Conservation (phyloP, 2,797 vertebrate species). For the Rhinella marina region DNA sequence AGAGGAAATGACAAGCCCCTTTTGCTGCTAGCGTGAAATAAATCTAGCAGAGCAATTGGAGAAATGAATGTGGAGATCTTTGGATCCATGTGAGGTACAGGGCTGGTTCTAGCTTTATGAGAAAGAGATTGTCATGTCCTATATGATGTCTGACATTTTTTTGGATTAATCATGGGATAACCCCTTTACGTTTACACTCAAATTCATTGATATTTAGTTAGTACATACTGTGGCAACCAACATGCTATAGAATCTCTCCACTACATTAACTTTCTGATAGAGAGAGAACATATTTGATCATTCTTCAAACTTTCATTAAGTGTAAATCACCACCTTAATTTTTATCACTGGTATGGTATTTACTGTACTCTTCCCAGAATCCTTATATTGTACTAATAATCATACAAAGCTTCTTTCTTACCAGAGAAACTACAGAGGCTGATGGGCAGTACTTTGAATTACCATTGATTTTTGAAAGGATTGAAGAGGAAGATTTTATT, state of each 20-base stretch:
- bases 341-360: not conserved
- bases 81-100: too few relatives aligned
- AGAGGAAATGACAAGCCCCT: too few relatives aligned
- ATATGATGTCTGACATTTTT: too few relatives aligned
- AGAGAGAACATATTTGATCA: not conserved
- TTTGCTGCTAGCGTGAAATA: too few relatives aligned
- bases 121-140: too few relatives aligned
- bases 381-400: not conserved
- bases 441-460: constrained; percentile 80
- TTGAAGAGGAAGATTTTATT: constrained; percentile 78
- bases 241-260: not conserved
- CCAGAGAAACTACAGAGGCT: constrained; percentile 78
- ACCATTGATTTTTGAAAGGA: constrained; percentile 75
- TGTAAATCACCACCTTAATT: not conserved
- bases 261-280: not conserved
- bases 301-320: not conserved
- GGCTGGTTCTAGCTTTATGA: too few relatives aligned
- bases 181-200: too few relatives aligned
- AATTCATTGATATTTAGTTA: not conserved
- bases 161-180: too few relatives aligned
- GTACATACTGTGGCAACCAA: not conserved
- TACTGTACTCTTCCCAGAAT: not conserved
- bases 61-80: too few relatives aligned
- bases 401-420: not conserved
- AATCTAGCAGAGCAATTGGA: too few relatives aligned